phyloP scores from a whole-genome alignment of 92 coral and sea anemone species.

The Montipora capitata region DNA sequence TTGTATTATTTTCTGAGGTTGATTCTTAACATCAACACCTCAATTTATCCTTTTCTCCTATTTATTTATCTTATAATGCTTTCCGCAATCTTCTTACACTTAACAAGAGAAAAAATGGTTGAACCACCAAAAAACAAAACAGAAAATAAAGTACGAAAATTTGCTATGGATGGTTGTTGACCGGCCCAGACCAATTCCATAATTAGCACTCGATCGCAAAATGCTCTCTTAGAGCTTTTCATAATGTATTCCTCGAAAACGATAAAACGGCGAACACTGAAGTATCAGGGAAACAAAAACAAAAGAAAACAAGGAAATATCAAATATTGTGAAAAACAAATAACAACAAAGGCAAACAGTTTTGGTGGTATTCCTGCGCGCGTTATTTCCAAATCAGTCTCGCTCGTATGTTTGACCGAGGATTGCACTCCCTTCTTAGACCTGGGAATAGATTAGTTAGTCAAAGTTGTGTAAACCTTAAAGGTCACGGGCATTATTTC shows the following conservation, averaged over 20 bases:
- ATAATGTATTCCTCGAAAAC: no score
- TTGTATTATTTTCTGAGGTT: no score
- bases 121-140: not conserved
- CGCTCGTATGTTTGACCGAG: constrained; percentile 35
- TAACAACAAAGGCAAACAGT: not conserved
- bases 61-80: not conserved
- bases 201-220: not conserved
- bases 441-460: not conserved
- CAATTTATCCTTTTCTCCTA: not conserved
- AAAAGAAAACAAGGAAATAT: no score
- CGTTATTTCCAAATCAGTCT: constrained; percentile 2
- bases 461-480: no score
- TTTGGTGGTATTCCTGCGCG: not conserved
- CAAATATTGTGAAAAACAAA: not conserved
- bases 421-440: not conserved
- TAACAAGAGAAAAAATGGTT: not conserved
- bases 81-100: not conserved
- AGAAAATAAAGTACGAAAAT: not conserved
- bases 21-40: not conserved
- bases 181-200: constrained; percentile 5
- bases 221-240: no score
- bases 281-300: not conserved
- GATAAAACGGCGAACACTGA: not conserved
- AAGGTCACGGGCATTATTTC: no score
- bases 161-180: constrained; percentile 15